These are phyloP conservation scores for Bothrops jararaca DNA, from an alignment of 2,113 vertebrate species.

Conservation along the genomic window DNA sequence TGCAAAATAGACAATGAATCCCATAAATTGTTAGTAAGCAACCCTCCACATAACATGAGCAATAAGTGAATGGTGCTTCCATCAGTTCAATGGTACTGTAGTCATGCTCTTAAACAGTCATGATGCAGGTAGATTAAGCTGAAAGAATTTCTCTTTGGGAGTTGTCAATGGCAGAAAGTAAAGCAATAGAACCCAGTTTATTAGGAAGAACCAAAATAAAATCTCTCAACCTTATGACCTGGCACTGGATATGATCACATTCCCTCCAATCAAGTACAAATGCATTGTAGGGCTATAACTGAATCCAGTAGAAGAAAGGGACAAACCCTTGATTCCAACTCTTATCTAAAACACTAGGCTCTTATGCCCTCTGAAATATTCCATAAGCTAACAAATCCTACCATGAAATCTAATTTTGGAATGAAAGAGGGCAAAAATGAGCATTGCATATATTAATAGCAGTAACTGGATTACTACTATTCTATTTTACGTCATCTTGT, in stretches of 20 bases:
- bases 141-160: not conserved
- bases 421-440: not conserved
- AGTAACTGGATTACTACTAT: not conserved
- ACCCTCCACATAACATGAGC: not conserved
- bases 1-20: not conserved
- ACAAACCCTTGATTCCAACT: not conserved
- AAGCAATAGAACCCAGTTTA: not conserved
- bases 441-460: not conserved
- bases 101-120: not conserved
- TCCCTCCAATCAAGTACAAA: not conserved
- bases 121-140: not conserved
- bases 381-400: not conserved
- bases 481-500: slow-evolving; percentile 30
- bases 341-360: not conserved
- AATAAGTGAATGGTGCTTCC: not conserved
- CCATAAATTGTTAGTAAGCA: not conserved
- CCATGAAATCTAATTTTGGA: not conserved
- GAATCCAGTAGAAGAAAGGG: not conserved
- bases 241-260: not conserved
- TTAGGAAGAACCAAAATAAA: not conserved
- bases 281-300: not conserved
- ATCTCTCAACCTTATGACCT: not conserved
- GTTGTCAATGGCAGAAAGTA: not conserved
- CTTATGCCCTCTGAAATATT: not conserved
- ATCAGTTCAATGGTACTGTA: not conserved